Percentiles rank a stretch among this genome's conserved stretches.
phyloP scores from a whole-genome alignment of 2,888 invertebrate species.

The Microplitis deprimator region DNA sequence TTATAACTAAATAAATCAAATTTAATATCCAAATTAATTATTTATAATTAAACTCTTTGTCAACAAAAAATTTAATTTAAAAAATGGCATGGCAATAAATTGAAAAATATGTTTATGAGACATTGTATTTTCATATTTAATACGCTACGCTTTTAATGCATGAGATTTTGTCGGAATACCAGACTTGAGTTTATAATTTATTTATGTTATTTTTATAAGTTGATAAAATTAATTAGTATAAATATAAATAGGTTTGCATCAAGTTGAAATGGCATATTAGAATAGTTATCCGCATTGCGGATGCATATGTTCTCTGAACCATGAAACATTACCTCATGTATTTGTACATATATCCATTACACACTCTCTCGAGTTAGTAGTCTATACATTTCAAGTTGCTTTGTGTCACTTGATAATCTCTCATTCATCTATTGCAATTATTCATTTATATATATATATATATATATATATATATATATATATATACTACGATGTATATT shows the following conservation, averaged over 20 bases:
- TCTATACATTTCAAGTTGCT: conserved; percentile 10
- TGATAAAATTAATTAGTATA: background rate
- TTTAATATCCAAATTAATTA: too few species aligned
- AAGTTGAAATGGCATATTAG: conserved; percentile 33
- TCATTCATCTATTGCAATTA: conserved; percentile 40
- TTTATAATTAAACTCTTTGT: background rate
- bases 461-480: background rate
- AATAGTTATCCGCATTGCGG: conserved; percentile 43
- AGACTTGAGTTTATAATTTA: background rate
- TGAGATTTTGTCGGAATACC: background rate
- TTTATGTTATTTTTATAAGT: conserved; percentile 4
- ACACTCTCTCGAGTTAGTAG: background rate
- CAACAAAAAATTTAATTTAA: background rate
- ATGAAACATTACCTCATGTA: conserved; percentile 41
- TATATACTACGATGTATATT: background rate
- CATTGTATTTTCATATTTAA: background rate
- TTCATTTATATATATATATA: background rate
- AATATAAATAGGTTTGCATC: conserved; percentile 9
- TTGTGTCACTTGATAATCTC: conserved; percentile 38
- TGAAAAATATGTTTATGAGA: background rate
- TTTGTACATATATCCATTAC: conserved; percentile 20
- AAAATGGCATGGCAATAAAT: background rate
- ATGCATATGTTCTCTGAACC: conserved; percentile 39
- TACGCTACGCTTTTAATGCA: background rate
- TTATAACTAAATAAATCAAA: too few species aligned